phyloP scores from a whole-genome alignment of 2,113 vertebrate genomes.

The Chloropsis cyanopogon region DNA sequence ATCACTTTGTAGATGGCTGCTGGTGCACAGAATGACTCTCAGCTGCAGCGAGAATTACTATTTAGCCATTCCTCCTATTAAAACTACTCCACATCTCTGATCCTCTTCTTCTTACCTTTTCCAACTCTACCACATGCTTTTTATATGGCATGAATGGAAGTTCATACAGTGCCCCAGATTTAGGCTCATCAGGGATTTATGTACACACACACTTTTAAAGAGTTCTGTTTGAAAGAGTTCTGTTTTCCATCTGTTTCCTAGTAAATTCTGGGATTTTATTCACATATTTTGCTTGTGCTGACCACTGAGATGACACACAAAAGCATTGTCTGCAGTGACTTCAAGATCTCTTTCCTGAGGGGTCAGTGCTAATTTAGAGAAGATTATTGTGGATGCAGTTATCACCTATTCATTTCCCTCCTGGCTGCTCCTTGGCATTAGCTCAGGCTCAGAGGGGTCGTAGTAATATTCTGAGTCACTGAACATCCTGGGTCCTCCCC shows the following conservation, averaged over 20 bases:
- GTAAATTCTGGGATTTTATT: not conserved
- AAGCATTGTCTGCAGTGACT: not conserved
- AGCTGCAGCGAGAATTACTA: not conserved
- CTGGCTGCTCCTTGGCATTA: not conserved
- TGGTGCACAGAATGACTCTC: not conserved
- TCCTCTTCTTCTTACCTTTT: not conserved
- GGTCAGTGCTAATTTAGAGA: not conserved
- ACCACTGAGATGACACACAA: not conserved
- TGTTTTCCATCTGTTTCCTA: not conserved
- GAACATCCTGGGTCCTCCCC: not conserved
- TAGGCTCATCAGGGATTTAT: not conserved
- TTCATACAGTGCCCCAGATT: not conserved
- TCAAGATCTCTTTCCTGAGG: not conserved
- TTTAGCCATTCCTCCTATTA: not conserved
- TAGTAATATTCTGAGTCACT: not conserved
- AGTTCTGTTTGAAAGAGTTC: not conserved
- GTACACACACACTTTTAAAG: not conserved
- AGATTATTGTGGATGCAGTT: not conserved
- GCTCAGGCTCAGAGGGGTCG: not conserved
- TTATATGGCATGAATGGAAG: not conserved
- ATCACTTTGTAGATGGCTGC: not conserved
- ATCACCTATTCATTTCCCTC: conserved; percentile 20
- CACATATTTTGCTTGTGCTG: not conserved
- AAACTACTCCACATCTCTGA: not conserved
- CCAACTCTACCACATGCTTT: not conserved